Percentiles rank a stretch among this genome's conserved stretches.
These are phyloP conservation scores for Sebastolobus alascanus DNA, from an alignment of 2,797 vertebrate genomes.

Conservation along the genomic window DNA sequence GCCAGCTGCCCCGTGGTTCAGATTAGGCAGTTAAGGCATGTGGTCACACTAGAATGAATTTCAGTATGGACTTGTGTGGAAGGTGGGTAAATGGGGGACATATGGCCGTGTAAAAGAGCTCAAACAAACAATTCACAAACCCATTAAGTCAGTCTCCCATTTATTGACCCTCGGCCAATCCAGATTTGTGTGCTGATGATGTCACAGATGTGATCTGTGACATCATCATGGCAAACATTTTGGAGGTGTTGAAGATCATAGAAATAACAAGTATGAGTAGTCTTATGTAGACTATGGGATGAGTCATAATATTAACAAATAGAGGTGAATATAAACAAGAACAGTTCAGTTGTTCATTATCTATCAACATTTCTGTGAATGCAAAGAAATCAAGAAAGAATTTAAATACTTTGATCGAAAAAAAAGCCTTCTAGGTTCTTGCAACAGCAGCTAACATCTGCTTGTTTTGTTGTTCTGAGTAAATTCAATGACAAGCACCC, in stretches of 20 bases:
- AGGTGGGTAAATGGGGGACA: background rate
- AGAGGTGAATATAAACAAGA: background rate
- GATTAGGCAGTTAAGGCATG: slow-evolving; percentile 3
- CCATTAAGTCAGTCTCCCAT: slow-evolving; percentile 26
- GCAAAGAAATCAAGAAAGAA: background rate
- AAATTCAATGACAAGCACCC: background rate
- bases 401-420: background rate
- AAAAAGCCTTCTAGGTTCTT: background rate
- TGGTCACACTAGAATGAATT: slow-evolving; percentile 22
- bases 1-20: slow-evolving; percentile 17
- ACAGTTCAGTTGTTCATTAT: background rate
- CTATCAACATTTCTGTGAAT: background rate
- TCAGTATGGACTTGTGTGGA: slow-evolving; percentile 14
- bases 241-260: background rate
- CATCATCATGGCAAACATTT: background rate
- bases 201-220: background rate
- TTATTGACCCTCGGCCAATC: slow-evolving; percentile 3
- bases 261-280: background rate
- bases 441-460: background rate
- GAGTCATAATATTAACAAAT: background rate
- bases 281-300: background rate
- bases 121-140: slow-evolving; percentile 39
- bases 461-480: background rate
- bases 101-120: slow-evolving; percentile 31
- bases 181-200: background rate